These are phyloP conservation scores for Drosophila orena DNA, from an alignment of 1,140 invertebrate species.

Conservation along the genomic window DNA sequence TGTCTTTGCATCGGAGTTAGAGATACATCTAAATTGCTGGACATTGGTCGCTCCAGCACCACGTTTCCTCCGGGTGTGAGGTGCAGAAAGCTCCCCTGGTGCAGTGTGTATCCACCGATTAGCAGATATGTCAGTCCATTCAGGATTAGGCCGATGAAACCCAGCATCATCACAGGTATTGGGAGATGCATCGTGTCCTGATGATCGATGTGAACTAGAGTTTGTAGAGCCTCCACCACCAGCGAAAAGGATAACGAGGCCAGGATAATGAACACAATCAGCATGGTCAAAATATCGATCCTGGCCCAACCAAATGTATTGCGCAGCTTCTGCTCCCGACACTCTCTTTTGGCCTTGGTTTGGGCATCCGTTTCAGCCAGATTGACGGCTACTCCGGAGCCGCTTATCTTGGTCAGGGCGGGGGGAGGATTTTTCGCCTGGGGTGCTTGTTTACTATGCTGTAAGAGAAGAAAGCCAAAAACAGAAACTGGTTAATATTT, in stretches of 20 bases:
- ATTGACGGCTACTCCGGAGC: slow-evolving; percentile 32
- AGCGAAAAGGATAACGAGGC: slow-evolving; percentile 93
- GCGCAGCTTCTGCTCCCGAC: slow-evolving; percentile 88
- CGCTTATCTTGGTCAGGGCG: not conserved
- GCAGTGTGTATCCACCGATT: slow-evolving; percentile 92
- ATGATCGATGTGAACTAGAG: slow-evolving; percentile 91
- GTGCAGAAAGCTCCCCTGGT: slow-evolving; percentile 90
- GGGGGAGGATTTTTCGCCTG: not conserved
- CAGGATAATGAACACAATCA: slow-evolving; percentile 93
- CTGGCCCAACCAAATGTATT: slow-evolving; percentile 97
- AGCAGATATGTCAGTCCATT: slow-evolving; percentile 90
- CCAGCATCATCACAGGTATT: slow-evolving; percentile 87
- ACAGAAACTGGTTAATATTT: not conserved
- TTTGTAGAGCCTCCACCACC: slow-evolving; percentile 92
- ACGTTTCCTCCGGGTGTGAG: slow-evolving; percentile 89
- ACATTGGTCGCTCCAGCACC: slow-evolving; percentile 87
- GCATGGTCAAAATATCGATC: slow-evolving; percentile 92
- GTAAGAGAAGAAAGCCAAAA: not conserved
- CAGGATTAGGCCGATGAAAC: slow-evolving; percentile 88
- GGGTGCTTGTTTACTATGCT: slow-evolving; percentile 66
- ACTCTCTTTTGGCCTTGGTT: slow-evolving; percentile 50
- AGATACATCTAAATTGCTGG: slow-evolving; percentile 83
- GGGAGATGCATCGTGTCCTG: slow-evolving; percentile 88
- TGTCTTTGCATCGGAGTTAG: slow-evolving; percentile 85
- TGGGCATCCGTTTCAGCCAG: slow-evolving; percentile 61